phyloP scores from a whole-genome alignment of 2,797 vertebrate genomes.

The Ceyx erithaca region DNA sequence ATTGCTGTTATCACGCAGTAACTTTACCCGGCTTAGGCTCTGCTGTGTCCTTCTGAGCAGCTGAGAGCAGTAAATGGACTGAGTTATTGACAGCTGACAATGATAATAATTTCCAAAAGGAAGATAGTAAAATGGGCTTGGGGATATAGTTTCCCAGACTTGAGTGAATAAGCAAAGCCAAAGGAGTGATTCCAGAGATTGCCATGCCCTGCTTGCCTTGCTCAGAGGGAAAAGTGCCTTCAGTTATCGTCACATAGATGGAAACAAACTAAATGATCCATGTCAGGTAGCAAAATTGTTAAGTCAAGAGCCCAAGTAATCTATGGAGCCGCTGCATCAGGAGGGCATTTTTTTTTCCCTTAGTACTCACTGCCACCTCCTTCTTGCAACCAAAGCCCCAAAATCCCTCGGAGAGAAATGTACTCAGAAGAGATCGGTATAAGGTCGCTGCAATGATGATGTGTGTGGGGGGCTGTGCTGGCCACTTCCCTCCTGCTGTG shows the following conservation, averaged over 20 bases:
- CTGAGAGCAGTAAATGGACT: constrained; percentile 23
- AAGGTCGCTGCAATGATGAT: accelerated
- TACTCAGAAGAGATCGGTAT: background rate
- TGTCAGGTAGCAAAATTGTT: background rate
- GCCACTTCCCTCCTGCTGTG: no score
- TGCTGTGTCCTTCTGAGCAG: background rate
- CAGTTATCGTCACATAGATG: background rate
- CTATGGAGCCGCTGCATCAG: background rate
- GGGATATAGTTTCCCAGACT: background rate
- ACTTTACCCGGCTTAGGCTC: background rate
- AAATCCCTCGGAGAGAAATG: background rate
- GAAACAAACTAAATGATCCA: background rate
- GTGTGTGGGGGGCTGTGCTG: background rate
- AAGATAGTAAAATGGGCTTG: background rate
- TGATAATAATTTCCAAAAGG: constrained; percentile 11
- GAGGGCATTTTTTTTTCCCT: background rate
- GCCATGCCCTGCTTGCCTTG: background rate
- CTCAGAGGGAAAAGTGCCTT: background rate
- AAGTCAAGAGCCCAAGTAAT: accelerated
- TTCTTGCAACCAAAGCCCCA: background rate
- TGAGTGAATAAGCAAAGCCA: background rate
- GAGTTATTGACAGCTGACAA: constrained; percentile 35
- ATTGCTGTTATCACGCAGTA: constrained; percentile 41
- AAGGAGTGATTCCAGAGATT: background rate
- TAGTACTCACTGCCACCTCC: background rate